Evolutionary conservation across 2,113 vertebrate species (phyloP), one percentile per base, ranked within the genome.

Genomic region (Platysternon megacephalum): DNA sequence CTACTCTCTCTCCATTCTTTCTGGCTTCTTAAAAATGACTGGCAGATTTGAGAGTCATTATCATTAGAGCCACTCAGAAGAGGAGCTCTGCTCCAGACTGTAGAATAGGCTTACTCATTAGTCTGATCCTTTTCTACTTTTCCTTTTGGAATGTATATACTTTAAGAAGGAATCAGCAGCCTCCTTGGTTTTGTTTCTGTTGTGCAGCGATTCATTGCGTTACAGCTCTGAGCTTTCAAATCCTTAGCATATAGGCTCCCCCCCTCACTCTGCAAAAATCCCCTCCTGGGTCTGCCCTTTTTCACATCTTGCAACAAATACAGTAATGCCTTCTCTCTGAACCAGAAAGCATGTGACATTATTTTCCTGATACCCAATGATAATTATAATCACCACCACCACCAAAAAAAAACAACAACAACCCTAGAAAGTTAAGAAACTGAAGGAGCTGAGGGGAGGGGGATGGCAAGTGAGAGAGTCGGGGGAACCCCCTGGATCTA

Each of bases 401-500:
- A 55, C 14, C 82, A 22, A 72, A 32, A 92, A 46, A 29, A 93
- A 92, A 86, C 55, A 88, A 35, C 1, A 86, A 46, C 82, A 88
- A 80, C 39, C 79, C 91, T 85, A 92, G 78, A 88, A 95, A 68
- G 58, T 96, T 92, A 94, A 95, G 87, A 56, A 86, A 79, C 51
- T 56, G 61, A 9, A 10, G 65, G 94, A 93, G 89, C 82, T 94
- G 79, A 88, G n/a, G 55, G 90, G 78, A 48, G 44, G 44, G 48
- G 26, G 35, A 72, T 19, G 78, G 3, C 42, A 49, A 48, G 44
- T 28, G 42, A 49, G 29, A 26, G 76, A 49, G 29, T 79, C 1
- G 56, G 93, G 95, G 82, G 51, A 68, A 92, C 79, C 55, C 88
- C 86, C 86, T 95, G 95, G 82, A 96, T 93, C 28, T 96, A 94